Evolutionary conservation across 2,797 vertebrate species (phyloP), one percentile per base, ranked within the genome.

Genomic region (Ciconia nigra): DNA sequence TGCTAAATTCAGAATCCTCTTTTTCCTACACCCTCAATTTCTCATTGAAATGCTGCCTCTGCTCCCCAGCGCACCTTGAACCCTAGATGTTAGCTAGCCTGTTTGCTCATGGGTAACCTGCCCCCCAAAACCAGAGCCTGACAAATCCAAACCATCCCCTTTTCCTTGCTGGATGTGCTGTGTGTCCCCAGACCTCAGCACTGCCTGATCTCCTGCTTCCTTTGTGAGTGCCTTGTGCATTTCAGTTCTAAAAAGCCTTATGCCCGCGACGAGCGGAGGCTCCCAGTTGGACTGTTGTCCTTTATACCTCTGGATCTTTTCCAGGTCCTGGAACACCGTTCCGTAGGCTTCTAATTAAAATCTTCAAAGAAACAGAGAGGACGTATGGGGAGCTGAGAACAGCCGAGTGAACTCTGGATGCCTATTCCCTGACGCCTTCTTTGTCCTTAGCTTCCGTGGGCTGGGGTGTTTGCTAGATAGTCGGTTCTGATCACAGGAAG

Each of bases 261-360:
- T 55, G 62, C 37, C 46, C 0, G 0, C 0, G 2, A 4, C 0
- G 7, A 80, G 55, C 1, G 0, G 47, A 69, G 47, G 47, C 76
- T 96, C 67, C 61, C 37, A 6, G 78, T 83, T 58, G 83, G 33
- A 35, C 39, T 39, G 4, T 16, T 92, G 78, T 93, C 88, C 77
- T 92, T 96, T 54, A 33, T 35, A 62, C 52, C 78, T 87, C 87
- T 92, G 90, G 86, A 66, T 76, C 93, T 90, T 62, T 77, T 92
- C 86, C 81, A 93, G 87, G 55, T 61, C 63, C 51, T 52, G 54
- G 17, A 93, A 66, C 20, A 37, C 59, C 2, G 0, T 92, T 94
- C 66, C 2, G 0, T 47, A 70, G 76, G 55, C 66, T 93, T 65
- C 81, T 94, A 91, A 97, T 97, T 96, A 94, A 96, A 96, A 89